Conservation (phyloP, 1,140 invertebrate species). For the Drosophila tani region DNA sequence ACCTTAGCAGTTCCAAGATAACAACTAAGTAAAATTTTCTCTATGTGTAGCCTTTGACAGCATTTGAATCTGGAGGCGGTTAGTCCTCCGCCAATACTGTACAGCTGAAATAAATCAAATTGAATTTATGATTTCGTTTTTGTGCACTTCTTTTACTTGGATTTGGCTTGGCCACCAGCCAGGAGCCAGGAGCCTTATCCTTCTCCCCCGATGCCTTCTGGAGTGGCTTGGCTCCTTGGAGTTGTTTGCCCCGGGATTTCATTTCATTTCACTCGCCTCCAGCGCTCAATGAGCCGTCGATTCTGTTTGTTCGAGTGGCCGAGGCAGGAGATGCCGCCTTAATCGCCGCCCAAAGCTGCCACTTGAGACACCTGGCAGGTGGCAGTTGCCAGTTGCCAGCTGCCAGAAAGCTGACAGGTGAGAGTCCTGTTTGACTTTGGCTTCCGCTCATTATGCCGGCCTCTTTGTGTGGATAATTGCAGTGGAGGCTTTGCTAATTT, state of each 20-base stretch:
- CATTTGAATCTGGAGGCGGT: slow-evolving; percentile 41
- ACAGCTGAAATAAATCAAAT: slow-evolving; percentile 76
- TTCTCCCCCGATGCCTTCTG: neutral
- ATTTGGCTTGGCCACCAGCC: slow-evolving; percentile 1
- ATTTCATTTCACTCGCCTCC: slow-evolving; percentile 54
- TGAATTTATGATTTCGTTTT: slow-evolving; percentile 77
- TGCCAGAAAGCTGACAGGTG: slow-evolving; percentile 43
- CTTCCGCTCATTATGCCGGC: slow-evolving; percentile 46
- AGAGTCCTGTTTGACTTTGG: slow-evolving; percentile 58
- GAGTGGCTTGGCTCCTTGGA: slow-evolving; percentile 24
- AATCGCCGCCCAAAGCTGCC: slow-evolving; percentile 50
- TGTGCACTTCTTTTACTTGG: slow-evolving; percentile 31
- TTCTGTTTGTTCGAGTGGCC: slow-evolving; percentile 55
- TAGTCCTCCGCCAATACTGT: slow-evolving; percentile 55
- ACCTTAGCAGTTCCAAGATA: too few species aligned
- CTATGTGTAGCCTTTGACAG: slow-evolving; percentile 4
- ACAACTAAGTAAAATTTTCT: neutral
- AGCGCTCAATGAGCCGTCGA: slow-evolving; percentile 54
- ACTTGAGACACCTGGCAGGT: slow-evolving; percentile 42
- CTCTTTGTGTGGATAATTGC: slow-evolving; percentile 52
- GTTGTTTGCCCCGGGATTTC: slow-evolving; percentile 59
- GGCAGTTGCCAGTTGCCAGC: slow-evolving; percentile 37
- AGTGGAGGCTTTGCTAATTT: slow-evolving; percentile 38
- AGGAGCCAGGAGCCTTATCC: neutral
- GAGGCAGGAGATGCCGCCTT: slow-evolving; percentile 13